Evolutionary conservation across 2,113 vertebrate species (phyloP).

Genomic region (Engraulis encrasicolus): DNA sequence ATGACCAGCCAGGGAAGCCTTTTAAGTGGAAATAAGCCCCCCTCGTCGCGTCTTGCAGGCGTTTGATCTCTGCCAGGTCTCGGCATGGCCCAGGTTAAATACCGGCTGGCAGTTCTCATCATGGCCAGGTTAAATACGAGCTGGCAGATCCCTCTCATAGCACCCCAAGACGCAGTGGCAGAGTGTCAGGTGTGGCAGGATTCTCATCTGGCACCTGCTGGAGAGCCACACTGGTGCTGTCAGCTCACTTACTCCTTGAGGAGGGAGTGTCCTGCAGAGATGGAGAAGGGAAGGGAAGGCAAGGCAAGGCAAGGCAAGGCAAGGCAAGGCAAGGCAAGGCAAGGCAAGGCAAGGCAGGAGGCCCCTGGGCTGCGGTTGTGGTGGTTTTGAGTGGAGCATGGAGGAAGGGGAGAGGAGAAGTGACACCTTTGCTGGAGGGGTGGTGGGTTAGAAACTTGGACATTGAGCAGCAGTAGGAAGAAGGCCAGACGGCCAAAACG

Average conservation of each 20-base stretch:
- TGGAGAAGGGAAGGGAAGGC: neutral
- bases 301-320: no score
- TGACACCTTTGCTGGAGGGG: no score
- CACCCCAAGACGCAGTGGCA: neutral
- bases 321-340: no score
- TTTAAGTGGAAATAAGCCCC: slow-evolving; percentile 17
- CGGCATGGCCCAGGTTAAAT: neutral
- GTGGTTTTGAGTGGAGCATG: neutral
- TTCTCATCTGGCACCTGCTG: neutral
- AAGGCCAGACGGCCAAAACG: no score
- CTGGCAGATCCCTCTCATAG: neutral
- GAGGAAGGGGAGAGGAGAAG: no score
- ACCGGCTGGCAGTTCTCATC: neutral
- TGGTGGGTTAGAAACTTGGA: neutral
- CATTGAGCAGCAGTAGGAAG: no score
- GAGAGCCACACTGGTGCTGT: neutral
- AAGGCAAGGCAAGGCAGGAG: no score
- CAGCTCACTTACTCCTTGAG: neutral
- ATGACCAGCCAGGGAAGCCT: neutral
- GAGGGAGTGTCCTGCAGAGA: neutral
- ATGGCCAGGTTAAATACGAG: neutral
- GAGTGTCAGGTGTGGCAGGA: neutral
- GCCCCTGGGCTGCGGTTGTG: no score
- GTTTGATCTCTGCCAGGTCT: neutral
- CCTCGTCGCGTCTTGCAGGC: neutral